These are phyloP conservation scores for Helicoverpa zea DNA, from an alignment of 1,140 invertebrate genomes.

Conservation along the genomic window DNA sequence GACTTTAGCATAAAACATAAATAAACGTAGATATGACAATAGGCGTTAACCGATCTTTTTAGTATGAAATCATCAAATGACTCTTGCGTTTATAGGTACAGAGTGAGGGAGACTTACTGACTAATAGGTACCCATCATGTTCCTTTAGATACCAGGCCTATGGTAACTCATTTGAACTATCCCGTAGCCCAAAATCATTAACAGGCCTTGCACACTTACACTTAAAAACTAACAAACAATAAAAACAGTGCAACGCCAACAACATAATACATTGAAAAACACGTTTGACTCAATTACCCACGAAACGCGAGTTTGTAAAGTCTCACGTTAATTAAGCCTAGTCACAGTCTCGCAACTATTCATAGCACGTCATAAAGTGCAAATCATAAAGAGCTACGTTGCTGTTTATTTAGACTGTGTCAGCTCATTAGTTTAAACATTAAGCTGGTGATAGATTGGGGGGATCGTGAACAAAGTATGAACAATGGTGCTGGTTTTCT, in stretches of 20 bases:
- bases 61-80: too few relatives aligned
- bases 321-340: conserved; percentile 34
- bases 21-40: too few relatives aligned
- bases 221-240: not conserved
- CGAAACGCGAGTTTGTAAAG: conserved; percentile 10
- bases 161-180: too few relatives aligned
- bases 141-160: too few relatives aligned
- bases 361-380: conserved; percentile 45
- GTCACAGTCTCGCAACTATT: conserved; percentile 38
- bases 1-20: too few relatives aligned
- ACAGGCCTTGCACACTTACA: too few relatives aligned
- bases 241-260: not conserved
- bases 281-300: not conserved
- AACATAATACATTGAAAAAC: not conserved
- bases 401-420: conserved; percentile 22
- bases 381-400: conserved; percentile 30
- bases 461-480: not conserved
- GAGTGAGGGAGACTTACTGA: too few relatives aligned
- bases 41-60: too few relatives aligned
- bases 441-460: conserved; percentile 1
- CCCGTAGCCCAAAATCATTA: too few relatives aligned
- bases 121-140: too few relatives aligned
- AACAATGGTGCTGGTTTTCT: not conserved
- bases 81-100: too few relatives aligned
- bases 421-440: conserved; percentile 43